Conservation (phyloP, 2,888 invertebrate genomes). For the Xylocampa areola region DNA sequence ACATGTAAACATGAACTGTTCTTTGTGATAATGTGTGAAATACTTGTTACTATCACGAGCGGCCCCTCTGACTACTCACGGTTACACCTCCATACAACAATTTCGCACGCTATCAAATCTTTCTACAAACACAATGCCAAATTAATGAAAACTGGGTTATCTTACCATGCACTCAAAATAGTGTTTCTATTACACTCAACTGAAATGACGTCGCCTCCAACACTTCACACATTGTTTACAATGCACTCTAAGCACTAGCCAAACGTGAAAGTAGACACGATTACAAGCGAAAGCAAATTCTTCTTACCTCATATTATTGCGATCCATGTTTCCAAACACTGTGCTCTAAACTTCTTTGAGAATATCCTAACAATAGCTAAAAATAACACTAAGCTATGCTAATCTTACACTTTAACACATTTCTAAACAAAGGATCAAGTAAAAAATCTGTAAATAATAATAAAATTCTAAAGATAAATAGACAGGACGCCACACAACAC, state of each 20-base stretch:
- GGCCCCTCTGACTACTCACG: constrained; percentile 27
- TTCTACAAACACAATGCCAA: constrained; percentile 44
- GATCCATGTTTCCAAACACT: constrained; percentile 78
- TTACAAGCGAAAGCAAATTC: constrained; percentile 69
- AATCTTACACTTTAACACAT: constrained; percentile 71
- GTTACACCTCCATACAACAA: constrained; percentile 31
- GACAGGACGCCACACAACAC: constrained; percentile 81
- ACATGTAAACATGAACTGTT: constrained; percentile 51
- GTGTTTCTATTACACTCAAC: constrained; percentile 4
- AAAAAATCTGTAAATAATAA: constrained; percentile 75
- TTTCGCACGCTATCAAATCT: constrained; percentile 32
- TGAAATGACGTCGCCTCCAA: background rate
- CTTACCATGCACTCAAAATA: constrained; percentile 19
- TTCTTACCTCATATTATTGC: constrained; percentile 86
- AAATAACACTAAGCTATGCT: constrained; percentile 65
- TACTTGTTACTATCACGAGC: constrained; percentile 25
- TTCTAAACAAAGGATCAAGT: constrained; percentile 72
- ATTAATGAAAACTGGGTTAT: constrained; percentile 35
- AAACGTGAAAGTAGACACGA: constrained; percentile 57
- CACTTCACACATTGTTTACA: constrained; percentile 19
- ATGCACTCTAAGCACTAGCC: constrained; percentile 26
- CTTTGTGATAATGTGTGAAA: constrained; percentile 26
- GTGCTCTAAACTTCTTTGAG: constrained; percentile 42
- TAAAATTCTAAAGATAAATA: constrained; percentile 79
- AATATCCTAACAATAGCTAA: constrained; percentile 58